These are phyloP conservation scores for Onchidella celtica DNA, from an alignment of 2,888 invertebrate genomes.

Conservation along the genomic window DNA sequence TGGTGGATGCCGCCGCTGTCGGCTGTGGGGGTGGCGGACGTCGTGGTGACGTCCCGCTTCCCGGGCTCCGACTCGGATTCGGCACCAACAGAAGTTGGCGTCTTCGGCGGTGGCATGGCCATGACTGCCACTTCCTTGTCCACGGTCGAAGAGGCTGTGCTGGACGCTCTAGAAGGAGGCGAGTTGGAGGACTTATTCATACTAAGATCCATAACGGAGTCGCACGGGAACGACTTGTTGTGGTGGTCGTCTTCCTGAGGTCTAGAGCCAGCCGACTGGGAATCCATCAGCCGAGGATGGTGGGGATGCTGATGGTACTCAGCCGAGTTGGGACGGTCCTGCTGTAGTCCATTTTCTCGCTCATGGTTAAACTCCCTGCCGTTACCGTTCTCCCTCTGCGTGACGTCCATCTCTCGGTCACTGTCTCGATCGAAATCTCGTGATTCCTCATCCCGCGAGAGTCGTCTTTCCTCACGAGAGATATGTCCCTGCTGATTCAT, in stretches of 20 bases:
- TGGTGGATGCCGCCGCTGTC: conserved; percentile 72
- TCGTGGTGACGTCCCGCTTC: conserved; percentile 72
- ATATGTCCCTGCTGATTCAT: conserved; percentile 13
- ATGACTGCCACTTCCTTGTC: conserved; percentile 60
- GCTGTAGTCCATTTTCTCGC: not conserved
- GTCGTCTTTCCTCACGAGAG: conserved; percentile 20
- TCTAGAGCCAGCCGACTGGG: conserved; percentile 48
- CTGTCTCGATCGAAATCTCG: not conserved
- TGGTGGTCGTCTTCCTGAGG: conserved; percentile 16
- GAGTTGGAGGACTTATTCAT: conserved; percentile 64
- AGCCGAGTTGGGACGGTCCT: not conserved
- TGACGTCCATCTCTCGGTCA: conserved; percentile 2
- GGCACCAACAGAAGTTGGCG: conserved; percentile 63
- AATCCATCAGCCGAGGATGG: conserved; percentile 6
- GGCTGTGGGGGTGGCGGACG: conserved; percentile 67
- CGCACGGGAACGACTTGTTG: conserved; percentile 48
- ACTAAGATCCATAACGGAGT: conserved; percentile 72
- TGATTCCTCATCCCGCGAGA: conserved; percentile 15
- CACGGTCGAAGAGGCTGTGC: conserved; percentile 50
- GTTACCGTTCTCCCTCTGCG: conserved; percentile 18
- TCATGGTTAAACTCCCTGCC: conserved; percentile 20
- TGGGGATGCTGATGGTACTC: conserved; percentile 14
- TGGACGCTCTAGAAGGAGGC: conserved; percentile 46
- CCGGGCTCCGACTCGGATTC: conserved; percentile 70
- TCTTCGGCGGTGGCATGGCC: conserved; percentile 56